Evolutionary conservation across 2,113 vertebrate genomes (phyloP).

Genomic region (Strix uralensis): DNA sequence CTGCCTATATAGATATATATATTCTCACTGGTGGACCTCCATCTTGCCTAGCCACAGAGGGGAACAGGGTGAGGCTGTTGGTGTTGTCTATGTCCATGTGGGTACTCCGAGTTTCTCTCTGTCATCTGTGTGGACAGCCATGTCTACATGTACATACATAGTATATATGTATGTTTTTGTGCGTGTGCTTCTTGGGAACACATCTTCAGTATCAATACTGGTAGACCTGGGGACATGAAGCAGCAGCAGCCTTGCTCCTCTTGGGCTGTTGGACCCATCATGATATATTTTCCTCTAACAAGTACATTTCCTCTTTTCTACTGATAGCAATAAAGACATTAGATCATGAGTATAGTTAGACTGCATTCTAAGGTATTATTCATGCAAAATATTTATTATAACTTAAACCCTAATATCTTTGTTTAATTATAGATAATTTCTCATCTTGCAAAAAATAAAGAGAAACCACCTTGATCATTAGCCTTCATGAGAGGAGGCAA

Average conservation of each 20-base stretch:
- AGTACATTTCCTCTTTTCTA: not conserved
- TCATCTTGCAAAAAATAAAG: not conserved
- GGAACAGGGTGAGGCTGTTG: not conserved
- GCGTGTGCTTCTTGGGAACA: not conserved
- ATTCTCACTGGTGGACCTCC: not conserved
- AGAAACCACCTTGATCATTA: not conserved
- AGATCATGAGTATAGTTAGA: not conserved
- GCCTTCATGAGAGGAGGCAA: not conserved
- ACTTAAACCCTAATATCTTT: not conserved
- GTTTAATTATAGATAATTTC: not conserved
- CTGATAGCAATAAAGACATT: not conserved
- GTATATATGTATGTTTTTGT: not conserved
- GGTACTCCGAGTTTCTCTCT: not conserved
- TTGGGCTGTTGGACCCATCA: not conserved
- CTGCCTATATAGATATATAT: not conserved
- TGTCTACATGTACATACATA: fast-evolving
- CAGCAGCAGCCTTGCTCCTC: not conserved
- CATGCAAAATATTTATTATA: not conserved
- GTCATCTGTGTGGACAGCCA: not conserved
- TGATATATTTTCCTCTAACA: not conserved
- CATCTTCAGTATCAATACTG: fast-evolving
- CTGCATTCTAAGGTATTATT: not conserved
- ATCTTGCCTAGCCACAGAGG: not conserved
- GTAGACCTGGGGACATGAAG: not conserved
- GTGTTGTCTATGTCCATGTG: not conserved